Conservation (phyloP, 2,888 invertebrate species). For the Cheilosia scutellata region DNA sequence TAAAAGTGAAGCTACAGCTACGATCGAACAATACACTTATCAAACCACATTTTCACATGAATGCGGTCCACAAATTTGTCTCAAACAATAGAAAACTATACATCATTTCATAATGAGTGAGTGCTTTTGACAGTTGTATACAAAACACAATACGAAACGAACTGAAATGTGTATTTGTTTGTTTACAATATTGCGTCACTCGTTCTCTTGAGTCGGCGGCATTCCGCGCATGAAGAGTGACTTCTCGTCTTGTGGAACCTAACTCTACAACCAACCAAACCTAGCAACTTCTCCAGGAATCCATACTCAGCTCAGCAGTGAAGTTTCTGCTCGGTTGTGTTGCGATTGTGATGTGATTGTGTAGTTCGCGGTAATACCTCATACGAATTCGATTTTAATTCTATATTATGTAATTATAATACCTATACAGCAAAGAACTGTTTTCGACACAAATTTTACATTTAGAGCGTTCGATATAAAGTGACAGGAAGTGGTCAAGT, state of each 20-base stretch:
- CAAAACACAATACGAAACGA: not conserved
- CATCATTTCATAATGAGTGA: too few species aligned
- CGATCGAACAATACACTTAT: too few species aligned
- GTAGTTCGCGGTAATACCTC: slow-evolving; percentile 28
- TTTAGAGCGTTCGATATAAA: not conserved
- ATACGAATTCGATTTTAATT: not conserved
- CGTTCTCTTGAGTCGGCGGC: slow-evolving; percentile 38
- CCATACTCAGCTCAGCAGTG: slow-evolving; percentile 48
- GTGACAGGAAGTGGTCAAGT: slow-evolving; percentile 34
- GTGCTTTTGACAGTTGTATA: not conserved
- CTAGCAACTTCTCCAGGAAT: slow-evolving; percentile 36
- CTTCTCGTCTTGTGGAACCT: slow-evolving; percentile 50
- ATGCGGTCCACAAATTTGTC: too few species aligned
- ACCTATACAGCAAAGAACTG: slow-evolving; percentile 1
- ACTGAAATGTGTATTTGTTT: not conserved
- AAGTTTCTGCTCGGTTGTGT: slow-evolving; percentile 56
- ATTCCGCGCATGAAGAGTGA: slow-evolving; percentile 39
- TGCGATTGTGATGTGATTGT: slow-evolving; percentile 40
- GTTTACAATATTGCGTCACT: slow-evolving; percentile 9
- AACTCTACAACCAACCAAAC: slow-evolving; percentile 37
- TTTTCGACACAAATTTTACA: not conserved
- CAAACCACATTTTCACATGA: too few species aligned
- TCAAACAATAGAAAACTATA: too few species aligned
- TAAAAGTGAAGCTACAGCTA: too few species aligned
- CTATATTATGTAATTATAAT: not conserved